Conservation (phyloP, 1,140 invertebrate species). For the Melipona quadrifasciata region DNA sequence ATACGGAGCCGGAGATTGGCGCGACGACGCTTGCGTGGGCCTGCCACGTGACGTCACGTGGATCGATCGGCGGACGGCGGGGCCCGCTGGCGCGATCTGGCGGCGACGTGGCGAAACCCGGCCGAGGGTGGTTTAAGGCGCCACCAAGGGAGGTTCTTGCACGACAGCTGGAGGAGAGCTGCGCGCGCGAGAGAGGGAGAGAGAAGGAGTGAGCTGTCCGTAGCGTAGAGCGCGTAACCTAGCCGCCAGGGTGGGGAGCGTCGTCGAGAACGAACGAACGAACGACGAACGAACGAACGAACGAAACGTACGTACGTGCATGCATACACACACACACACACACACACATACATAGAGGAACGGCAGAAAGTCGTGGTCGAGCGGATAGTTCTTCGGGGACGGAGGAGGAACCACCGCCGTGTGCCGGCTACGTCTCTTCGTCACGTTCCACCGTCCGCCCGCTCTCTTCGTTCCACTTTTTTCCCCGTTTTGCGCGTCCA, state of each 20-base stretch:
- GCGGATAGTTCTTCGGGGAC: constrained; percentile 65
- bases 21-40: constrained; percentile 61
- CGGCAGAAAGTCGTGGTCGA: constrained; percentile 54
- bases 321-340: neutral
- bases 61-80: constrained; percentile 73
- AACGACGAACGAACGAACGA: constrained; percentile 17
- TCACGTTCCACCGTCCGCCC: neutral
- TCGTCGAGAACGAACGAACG: constrained; percentile 40
- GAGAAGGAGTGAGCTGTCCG: constrained; percentile 19
- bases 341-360: constrained; percentile 30
- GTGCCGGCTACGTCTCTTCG: constrained; percentile 31
- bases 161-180: constrained; percentile 46
- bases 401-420: constrained; percentile 1
- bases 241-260: constrained; percentile 52
- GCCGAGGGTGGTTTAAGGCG: constrained; percentile 65
- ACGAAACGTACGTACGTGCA: too few relatives aligned
- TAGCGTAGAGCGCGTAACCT: constrained; percentile 40
- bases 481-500: neutral
- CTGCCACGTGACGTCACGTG: constrained; percentile 70
- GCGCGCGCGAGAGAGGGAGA: neutral
- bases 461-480: neutral
- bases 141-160: constrained; percentile 63
- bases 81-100: constrained; percentile 75
- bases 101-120: constrained; percentile 62
- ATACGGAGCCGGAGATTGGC: constrained; percentile 35